Percentiles rank a stretch among this genome's conserved stretches.
These are phyloP conservation scores for Siniperca scherzeri DNA, from an alignment of 2,797 vertebrate species.

Conservation along the genomic window DNA sequence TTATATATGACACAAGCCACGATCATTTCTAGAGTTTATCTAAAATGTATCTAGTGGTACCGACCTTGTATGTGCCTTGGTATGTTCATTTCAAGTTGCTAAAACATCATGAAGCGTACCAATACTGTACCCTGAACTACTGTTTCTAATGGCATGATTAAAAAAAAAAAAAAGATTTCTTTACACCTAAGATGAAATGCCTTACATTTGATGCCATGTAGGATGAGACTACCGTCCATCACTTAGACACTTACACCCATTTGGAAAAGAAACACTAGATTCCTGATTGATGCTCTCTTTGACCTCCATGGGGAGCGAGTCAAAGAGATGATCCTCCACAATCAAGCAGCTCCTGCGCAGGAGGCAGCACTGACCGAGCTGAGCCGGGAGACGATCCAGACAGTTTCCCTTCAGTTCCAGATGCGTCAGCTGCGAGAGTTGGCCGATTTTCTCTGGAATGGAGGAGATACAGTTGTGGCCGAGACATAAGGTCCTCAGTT, in stretches of 20 bases:
- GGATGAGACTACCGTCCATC: slow-evolving; percentile 66
- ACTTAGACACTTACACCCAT: slow-evolving; percentile 86
- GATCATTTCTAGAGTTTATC: not conserved
- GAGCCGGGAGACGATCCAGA: slow-evolving; percentile 93
- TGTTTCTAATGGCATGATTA: slow-evolving; percentile 21
- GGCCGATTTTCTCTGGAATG: slow-evolving; percentile 93
- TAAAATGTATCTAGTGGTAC: slow-evolving; percentile 24
- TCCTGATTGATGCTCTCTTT: slow-evolving; percentile 98
- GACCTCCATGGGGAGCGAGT: slow-evolving; percentile 93
- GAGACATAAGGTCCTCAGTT: slow-evolving; percentile 94
- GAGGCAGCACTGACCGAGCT: slow-evolving; percentile 92
- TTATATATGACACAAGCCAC: slow-evolving; percentile 24
- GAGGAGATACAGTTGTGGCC: slow-evolving; percentile 94
- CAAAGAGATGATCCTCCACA: slow-evolving; percentile 97
- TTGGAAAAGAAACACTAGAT: slow-evolving; percentile 88
- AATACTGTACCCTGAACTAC: slow-evolving; percentile 30
- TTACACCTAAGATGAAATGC: slow-evolving; percentile 7
- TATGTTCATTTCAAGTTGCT: slow-evolving; percentile 25
- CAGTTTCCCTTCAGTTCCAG: slow-evolving; percentile 98
- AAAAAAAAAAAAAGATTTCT: not conserved
- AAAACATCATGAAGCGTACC: slow-evolving; percentile 33
- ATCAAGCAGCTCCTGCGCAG: slow-evolving; percentile 93
- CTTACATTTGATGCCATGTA: not conserved
- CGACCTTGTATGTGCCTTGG: slow-evolving; percentile 33
- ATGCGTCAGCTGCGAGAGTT: slow-evolving; percentile 92